These are phyloP conservation scores for Apocrypta bakeri DNA, from an alignment of 1,140 invertebrate species.

Conservation along the genomic window DNA sequence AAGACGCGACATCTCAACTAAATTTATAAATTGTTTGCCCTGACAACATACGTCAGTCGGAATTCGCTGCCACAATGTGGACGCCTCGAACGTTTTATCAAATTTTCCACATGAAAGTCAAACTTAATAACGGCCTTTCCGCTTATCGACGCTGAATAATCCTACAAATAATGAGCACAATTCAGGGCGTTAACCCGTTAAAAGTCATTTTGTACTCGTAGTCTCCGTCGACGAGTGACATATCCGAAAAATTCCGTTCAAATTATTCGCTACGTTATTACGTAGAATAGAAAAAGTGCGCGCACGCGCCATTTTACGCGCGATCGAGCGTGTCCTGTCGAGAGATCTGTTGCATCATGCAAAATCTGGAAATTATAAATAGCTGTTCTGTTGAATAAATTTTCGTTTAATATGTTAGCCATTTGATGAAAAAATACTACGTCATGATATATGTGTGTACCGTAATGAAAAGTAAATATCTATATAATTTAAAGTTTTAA, in stretches of 20 bases:
- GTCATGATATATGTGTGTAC: no score
- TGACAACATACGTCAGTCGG: neutral
- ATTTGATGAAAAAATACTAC: no score
- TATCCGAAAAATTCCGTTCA: neutral
- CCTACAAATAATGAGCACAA: constrained; percentile 26
- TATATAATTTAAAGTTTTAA: no score
- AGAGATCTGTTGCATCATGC: neutral
- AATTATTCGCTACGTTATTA: neutral
- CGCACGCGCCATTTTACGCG: neutral
- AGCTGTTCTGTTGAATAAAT: no score
- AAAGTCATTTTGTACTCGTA: constrained; percentile 5
- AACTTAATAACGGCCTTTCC: constrained; percentile 15
- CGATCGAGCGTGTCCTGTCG: neutral
- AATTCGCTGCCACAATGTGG: neutral
- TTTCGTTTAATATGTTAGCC: no score
- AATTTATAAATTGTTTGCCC: neutral
- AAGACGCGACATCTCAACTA: neutral
- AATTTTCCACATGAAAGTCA: constrained; percentile 18
- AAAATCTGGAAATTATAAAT: neutral
- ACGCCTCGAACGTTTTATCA: neutral
- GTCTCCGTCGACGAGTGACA: neutral
- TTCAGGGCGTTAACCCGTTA: neutral
- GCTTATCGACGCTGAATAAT: constrained; percentile 1
- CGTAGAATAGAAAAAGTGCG: neutral
- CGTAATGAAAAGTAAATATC: no score